Base-by-base conservation (phyloP, 2,888 invertebrate species). In the Idaea aversata region DNA sequence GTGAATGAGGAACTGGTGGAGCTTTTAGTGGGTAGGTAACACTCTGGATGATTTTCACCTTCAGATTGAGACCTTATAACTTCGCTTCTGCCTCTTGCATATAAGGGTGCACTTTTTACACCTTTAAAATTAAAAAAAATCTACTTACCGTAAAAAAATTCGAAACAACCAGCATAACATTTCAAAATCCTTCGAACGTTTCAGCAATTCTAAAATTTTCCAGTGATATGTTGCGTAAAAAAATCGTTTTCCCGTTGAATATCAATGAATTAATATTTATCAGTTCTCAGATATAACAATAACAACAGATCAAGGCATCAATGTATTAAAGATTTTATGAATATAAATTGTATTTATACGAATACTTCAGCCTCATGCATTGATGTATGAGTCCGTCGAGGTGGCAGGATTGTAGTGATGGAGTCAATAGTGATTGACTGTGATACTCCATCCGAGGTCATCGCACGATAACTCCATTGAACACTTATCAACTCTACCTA, bases 341-440 rank as follows among this genome's bases (percentile, higher is more conserved):
- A 91, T 90, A 86, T 86, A 85, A 85, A 89, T 74, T 77, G 72
- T 79, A 84, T 87, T 85, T 80, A 79, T 80, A 85, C 83, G 79
- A 70, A 74, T 74, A 78, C 72, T 77, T 79, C 10, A 47, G 47
- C 47, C 81, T 87, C 82, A 81, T 83, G 77, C 82, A 87, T 88
- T 78, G 78, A 85, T 84, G 74, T 76, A 85, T 79, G 73, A 74
- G 65, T 67, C 65, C 70, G 73, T 75, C 76, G 75, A 65, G 72
- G 70, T 73, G 75, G 75, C 76, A 78, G 74, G 77, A 79, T 68
- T 61, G 73, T 47, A 47, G 76, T 67, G 72, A 72, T 71, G 75
- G 63, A 68, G 71, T 72, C 78, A 67, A 71, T 71, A 70, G 67
- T 74, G 78, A 81, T 81, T 75, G 79, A 75, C 76, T 75, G 76